These are phyloP conservation scores for Loris lydekkerianus DNA, from an alignment of 2,797 vertebrate genomes.

Conservation along the genomic window DNA sequence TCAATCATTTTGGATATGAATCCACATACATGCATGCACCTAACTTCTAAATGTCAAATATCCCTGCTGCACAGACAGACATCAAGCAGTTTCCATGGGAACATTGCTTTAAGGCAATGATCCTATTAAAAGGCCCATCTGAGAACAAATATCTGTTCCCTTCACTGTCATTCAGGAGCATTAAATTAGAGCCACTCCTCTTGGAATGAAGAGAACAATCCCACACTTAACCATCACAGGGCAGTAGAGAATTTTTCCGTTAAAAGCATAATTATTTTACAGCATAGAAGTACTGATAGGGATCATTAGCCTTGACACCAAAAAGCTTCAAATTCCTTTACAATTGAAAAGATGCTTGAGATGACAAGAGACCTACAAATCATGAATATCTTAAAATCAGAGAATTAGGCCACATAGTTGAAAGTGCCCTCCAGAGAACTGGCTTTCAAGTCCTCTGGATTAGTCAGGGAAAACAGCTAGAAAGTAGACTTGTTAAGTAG, in stretches of 20 bases:
- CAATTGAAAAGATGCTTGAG: constrained; percentile 39
- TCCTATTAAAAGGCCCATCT: constrained; percentile 50
- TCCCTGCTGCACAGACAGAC: background rate
- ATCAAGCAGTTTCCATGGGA: constrained; percentile 50
- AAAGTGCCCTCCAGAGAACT: background rate
- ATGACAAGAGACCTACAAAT: constrained; percentile 54
- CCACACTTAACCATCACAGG: background rate
- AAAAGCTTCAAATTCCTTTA: constrained; percentile 32
- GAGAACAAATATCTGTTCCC: constrained; percentile 51
- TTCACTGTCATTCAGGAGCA: background rate
- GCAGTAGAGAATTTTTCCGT: background rate
- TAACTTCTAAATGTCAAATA: background rate
- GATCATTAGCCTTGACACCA: constrained; percentile 36
- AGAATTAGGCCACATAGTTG: background rate
- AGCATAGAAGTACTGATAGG: background rate
- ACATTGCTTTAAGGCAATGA: constrained; percentile 50
- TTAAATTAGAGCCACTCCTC: constrained; percentile 55
- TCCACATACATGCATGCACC: background rate
- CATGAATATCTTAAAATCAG: constrained; percentile 41
- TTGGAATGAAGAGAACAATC: constrained; percentile 30
- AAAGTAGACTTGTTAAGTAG: background rate
- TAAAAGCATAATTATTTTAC: constrained; percentile 61
- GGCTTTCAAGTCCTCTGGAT: background rate
- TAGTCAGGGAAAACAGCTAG: background rate
- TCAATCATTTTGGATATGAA: background rate